Evolutionary conservation across 2,113 vertebrate species (phyloP).

Genomic region (Colistium nudipinnis): DNA sequence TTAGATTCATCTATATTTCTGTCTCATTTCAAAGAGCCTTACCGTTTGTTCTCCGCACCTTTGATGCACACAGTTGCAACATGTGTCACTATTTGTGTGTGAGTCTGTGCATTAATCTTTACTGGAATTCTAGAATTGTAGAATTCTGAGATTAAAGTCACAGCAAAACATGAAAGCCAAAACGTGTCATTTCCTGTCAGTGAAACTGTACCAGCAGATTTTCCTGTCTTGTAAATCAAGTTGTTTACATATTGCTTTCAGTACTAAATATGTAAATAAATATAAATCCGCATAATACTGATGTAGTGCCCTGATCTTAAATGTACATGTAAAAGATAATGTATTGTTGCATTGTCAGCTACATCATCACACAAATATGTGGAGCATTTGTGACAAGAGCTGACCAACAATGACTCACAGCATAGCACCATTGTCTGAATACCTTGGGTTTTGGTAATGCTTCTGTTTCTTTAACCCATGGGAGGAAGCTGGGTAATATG

Average conservation of each 20-base stretch:
- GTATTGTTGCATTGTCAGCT: conserved; percentile 26
- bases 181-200: conserved; percentile 64
- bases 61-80: conserved; percentile 56
- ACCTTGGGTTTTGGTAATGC: conserved; percentile 19
- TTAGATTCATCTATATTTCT: too few species aligned
- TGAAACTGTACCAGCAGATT: conserved; percentile 26
- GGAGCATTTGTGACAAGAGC: conserved; percentile 42
- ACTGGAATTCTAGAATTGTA: too few species aligned
- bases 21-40: too few species aligned
- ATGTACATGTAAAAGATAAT: background rate
- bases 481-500: conserved; percentile 42
- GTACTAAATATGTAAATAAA: too few species aligned
- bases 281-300: too few species aligned
- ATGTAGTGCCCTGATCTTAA: background rate
- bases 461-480: conserved; percentile 35
- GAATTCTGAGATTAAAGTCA: too few species aligned
- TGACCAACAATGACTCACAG: conserved; percentile 66
- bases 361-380: conserved; percentile 70
- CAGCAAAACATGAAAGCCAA: too few species aligned
- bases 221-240: background rate
- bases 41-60: background rate
- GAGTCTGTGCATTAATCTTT: background rate
- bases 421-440: conserved; percentile 57
- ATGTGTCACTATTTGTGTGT: background rate
- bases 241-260: background rate